phyloP scores from a whole-genome alignment of 2,113 vertebrate species.

The Aix galericulata region DNA sequence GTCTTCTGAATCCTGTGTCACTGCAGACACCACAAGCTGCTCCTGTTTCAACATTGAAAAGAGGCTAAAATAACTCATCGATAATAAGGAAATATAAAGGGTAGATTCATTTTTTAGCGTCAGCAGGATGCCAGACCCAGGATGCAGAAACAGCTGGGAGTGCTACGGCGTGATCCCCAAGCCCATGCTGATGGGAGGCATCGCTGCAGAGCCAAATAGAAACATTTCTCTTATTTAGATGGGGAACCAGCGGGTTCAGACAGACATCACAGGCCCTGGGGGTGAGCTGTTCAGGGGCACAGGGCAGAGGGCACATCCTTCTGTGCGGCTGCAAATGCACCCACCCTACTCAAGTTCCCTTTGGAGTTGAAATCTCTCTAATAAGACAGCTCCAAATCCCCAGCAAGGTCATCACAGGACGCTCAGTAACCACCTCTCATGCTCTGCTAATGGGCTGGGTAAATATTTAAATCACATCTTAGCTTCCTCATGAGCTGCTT shows the following conservation, averaged over 20 bases:
- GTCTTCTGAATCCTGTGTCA: not conserved
- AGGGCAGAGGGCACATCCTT: not conserved
- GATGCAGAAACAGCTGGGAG: not conserved
- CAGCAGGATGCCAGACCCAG: not conserved
- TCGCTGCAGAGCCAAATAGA: not conserved
- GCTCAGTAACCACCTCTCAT: not conserved
- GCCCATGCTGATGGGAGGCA: not conserved
- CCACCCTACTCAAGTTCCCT: not conserved
- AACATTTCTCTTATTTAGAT: not conserved
- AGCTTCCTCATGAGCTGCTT: not conserved
- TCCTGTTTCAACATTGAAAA: slow-evolving; percentile 1
- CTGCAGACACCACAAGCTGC: not conserved
- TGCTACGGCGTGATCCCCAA: accelerated
- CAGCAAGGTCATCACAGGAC: not conserved
- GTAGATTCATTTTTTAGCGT: not conserved
- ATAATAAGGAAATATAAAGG: not conserved
- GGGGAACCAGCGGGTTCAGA: not conserved
- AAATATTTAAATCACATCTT: not conserved
- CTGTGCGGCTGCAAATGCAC: not conserved
- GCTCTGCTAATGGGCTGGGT: not conserved
- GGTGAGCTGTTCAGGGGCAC: not conserved
- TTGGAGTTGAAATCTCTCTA: accelerated
- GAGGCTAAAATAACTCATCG: not conserved
- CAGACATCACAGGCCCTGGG: not conserved
- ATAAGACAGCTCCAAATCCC: not conserved